A percentile compares a stretch with the other conserved stretches of the same genome.
Conservation (phyloP, 2,113 vertebrate genomes). For the Zosterops pallidus region DNA sequence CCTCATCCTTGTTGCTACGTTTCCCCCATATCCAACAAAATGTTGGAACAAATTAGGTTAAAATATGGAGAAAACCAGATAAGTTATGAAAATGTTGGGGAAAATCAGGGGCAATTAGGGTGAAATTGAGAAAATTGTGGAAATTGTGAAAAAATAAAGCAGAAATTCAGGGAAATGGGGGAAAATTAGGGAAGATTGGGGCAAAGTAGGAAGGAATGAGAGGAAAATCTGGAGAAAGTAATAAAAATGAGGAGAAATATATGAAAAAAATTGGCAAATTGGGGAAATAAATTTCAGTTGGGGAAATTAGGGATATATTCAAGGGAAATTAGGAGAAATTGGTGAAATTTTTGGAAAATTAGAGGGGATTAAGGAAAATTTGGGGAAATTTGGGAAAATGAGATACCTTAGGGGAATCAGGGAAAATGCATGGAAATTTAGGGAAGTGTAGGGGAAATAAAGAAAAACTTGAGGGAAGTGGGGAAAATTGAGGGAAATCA, state of each 20-base stretch:
- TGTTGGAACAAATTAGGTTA: not conserved
- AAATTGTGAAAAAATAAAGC: not conserved
- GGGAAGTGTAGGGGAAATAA: not conserved
- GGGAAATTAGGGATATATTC: not conserved
- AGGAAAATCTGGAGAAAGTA: not conserved
- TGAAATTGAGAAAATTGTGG: not conserved
- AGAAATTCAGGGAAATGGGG: not conserved
- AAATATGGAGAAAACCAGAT: not conserved
- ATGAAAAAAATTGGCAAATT: not conserved
- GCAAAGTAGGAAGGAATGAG: not conserved
- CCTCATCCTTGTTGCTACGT: not conserved
- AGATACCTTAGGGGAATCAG: not conserved
- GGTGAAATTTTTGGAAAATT: not conserved
- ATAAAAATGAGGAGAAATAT: not conserved
- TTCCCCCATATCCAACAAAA: not conserved
- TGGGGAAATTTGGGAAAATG: not conserved
- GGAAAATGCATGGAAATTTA: not conserved
- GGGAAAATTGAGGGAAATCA: not conserved
- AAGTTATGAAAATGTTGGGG: not conserved
- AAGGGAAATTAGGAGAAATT: not conserved
- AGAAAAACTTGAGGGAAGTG: not conserved
- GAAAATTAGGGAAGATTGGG: not conserved
- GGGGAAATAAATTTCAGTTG: not conserved
- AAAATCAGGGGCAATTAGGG: not conserved
- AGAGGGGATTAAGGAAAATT: not conserved